A percentile compares a stretch with the other conserved stretches of the same genome.
These are phyloP conservation scores for Macaria liturata DNA, from an alignment of 2,888 invertebrate species.

Conservation along the genomic window DNA sequence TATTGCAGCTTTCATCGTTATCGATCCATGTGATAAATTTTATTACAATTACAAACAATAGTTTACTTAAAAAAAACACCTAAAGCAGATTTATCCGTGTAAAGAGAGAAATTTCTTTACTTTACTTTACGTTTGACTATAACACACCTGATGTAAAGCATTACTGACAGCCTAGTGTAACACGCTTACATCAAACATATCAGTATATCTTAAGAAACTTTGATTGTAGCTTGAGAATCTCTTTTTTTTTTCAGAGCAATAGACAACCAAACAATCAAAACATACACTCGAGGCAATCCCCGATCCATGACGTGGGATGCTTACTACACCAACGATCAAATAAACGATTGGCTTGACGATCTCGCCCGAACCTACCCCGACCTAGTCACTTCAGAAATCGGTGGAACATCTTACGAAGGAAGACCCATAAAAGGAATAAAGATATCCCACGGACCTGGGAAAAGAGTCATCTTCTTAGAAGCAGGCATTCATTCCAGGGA, in stretches of 20 bases:
- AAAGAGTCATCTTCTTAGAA: conserved; percentile 62
- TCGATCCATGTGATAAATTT: too few species aligned
- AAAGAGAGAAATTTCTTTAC: too few species aligned
- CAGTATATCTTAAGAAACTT: too few species aligned
- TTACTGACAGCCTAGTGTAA: too few species aligned
- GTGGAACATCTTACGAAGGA: conserved; percentile 71
- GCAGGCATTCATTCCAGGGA: conserved; percentile 89
- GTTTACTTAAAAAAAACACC: too few species aligned
- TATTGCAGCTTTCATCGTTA: too few species aligned
- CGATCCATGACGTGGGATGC: conserved; percentile 70
- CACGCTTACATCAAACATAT: too few species aligned
- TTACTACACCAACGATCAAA: conserved; percentile 84
- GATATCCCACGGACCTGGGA: conserved; percentile 48
- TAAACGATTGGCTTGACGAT: conserved; percentile 82
- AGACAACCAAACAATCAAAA: conserved; percentile 63
- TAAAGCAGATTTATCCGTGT: too few species aligned
- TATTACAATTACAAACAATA: too few species aligned
- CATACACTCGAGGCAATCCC: conserved; percentile 40
- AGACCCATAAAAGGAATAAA: conserved; percentile 74
- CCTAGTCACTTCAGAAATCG: conserved; percentile 62
- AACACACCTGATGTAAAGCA: too few species aligned
- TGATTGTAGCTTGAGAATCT: too few species aligned
- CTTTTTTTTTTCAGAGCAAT: conserved; percentile 59
- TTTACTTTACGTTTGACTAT: too few species aligned
- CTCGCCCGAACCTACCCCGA: conserved; percentile 70